A percentile compares a stretch with the other conserved stretches of the same genome.
These are phyloP conservation scores for Xiphorhynchus elegans DNA, from an alignment of 2,113 vertebrate genomes.

Conservation along the genomic window DNA sequence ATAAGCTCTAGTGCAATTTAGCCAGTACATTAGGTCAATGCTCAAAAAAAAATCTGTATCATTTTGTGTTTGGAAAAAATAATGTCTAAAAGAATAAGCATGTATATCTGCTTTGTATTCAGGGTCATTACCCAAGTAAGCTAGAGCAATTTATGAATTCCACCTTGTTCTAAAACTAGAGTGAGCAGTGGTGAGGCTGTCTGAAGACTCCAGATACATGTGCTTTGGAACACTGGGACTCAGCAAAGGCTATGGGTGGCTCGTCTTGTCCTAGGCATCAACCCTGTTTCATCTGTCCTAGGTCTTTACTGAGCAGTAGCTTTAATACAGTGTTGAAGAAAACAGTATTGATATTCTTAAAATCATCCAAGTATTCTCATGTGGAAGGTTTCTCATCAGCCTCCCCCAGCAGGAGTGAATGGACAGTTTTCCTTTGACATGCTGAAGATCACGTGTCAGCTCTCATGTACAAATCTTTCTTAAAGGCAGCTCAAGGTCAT, in stretches of 20 bases:
- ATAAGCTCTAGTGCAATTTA: background rate
- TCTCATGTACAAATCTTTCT: background rate
- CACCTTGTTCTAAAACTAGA: background rate
- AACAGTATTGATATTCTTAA: background rate
- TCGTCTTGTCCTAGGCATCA: background rate
- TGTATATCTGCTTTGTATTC: background rate
- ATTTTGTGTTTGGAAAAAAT: background rate
- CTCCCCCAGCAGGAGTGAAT: background rate
- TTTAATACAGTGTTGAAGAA: background rate
- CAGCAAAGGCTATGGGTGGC: background rate
- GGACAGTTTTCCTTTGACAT: background rate
- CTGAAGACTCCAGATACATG: background rate
- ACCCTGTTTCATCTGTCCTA: background rate
- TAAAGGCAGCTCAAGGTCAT: background rate
- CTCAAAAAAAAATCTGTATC: background rate
- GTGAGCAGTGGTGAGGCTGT: background rate
- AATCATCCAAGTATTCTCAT: background rate
- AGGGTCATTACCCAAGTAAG: background rate
- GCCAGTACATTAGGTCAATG: background rate
- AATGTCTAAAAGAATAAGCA: background rate
- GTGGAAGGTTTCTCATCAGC: background rate
- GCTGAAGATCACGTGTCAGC: background rate
- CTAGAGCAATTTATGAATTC: background rate
- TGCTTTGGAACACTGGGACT: background rate
- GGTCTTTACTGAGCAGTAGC: background rate